Percentiles rank a stretch among this genome's conserved stretches.
These are phyloP conservation scores for Lycophotia porphyrea DNA, from an alignment of 2,888 invertebrate species.

Conservation along the genomic window DNA sequence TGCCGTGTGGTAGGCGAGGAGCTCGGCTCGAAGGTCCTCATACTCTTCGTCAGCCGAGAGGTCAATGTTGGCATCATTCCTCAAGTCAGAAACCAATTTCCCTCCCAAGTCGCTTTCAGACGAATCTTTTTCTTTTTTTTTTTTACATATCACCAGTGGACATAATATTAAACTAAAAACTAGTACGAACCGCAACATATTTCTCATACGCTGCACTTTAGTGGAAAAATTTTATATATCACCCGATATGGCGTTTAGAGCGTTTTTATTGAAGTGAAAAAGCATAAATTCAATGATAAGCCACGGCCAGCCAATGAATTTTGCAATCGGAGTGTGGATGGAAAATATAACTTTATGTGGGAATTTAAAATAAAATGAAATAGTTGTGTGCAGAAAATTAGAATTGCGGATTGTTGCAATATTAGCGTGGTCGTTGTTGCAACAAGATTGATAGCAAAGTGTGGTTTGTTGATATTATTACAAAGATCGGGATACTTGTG, in stretches of 20 bases:
- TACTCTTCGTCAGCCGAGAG: slow-evolving; percentile 85
- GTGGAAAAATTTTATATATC: slow-evolving; percentile 54
- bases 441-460: neutral
- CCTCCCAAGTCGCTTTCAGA: slow-evolving; percentile 68
- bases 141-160: slow-evolving; percentile 54
- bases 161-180: slow-evolving; percentile 70
- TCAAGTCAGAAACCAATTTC: slow-evolving; percentile 73
- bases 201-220: slow-evolving; percentile 64
- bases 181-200: slow-evolving; percentile 75
- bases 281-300: slow-evolving; percentile 82
- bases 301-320: slow-evolving; percentile 65
- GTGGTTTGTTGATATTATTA: neutral
- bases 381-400: slow-evolving; percentile 11
- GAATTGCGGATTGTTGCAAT: neutral
- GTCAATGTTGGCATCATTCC: slow-evolving; percentile 81
- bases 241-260: slow-evolving; percentile 54
- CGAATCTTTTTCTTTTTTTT: slow-evolving; percentile 32
- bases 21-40: slow-evolving; percentile 85
- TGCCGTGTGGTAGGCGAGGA: slow-evolving; percentile 83
- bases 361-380: slow-evolving; percentile 25
- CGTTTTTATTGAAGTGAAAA: slow-evolving; percentile 78
- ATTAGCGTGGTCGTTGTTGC: neutral
- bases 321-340: slow-evolving; percentile 70
- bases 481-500: neutral
- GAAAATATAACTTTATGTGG: slow-evolving; percentile 52